phyloP scores from a whole-genome alignment of 2,888 invertebrate species.

The Tipula confusa region DNA sequence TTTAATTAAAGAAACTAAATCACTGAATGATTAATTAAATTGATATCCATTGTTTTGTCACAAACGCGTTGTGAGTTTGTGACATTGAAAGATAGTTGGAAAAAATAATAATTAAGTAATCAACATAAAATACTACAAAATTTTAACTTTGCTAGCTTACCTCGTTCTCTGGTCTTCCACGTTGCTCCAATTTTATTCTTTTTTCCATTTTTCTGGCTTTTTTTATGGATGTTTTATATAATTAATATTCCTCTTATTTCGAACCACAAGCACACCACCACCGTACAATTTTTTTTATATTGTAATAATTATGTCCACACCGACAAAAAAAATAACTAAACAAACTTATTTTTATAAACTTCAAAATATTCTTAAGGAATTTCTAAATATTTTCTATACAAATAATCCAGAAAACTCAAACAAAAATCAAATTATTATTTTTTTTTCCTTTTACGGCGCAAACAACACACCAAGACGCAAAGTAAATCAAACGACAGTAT shows the following conservation, averaged over 20 bases:
- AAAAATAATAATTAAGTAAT: constrained; percentile 33
- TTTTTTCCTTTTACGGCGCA: constrained; percentile 28
- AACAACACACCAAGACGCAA: constrained; percentile 28
- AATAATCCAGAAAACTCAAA: background rate
- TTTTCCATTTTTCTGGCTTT: constrained; percentile 69
- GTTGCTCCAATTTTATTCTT: constrained; percentile 89
- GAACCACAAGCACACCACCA: background rate
- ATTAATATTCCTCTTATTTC: background rate
- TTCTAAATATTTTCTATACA: background rate
- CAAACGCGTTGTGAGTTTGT: constrained; percentile 33
- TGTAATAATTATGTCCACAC: background rate
- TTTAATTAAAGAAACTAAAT: background rate
- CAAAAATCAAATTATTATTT: constrained; percentile 20
- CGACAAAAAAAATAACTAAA: background rate
- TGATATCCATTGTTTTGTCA: background rate
- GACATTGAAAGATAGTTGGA: constrained; percentile 29
- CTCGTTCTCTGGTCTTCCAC: constrained; percentile 84
- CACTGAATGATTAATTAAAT: background rate
- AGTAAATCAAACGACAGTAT: constrained; percentile 26
- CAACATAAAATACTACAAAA: constrained; percentile 36
- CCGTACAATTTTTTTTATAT: background rate
- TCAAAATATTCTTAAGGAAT: background rate
- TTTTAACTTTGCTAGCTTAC: constrained; percentile 70
- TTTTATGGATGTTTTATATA: constrained; percentile 20
- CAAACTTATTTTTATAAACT: background rate